Conservation (phyloP, 2,113 vertebrate genomes). For the Ciconia boyciana region DNA sequence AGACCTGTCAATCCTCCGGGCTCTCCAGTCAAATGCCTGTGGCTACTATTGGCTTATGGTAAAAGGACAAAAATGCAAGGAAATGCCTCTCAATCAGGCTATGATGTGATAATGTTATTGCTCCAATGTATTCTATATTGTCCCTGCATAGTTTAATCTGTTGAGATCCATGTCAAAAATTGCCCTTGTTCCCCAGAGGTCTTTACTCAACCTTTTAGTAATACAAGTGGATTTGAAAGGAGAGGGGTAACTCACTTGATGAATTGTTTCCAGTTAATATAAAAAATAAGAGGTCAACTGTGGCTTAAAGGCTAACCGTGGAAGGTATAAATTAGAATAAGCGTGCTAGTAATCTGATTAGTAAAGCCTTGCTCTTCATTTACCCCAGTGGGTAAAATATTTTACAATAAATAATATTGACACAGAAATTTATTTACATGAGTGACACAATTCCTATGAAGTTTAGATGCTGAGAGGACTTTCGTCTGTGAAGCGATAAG, state of each 20-base stretch:
- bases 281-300: constrained; percentile 68
- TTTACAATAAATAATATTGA: constrained; percentile 64
- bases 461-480: constrained; percentile 4
- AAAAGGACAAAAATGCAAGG: constrained; percentile 81
- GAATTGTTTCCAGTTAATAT: constrained; percentile 78
- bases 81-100: constrained; percentile 83
- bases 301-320: constrained; percentile 50
- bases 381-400: constrained; percentile 38
- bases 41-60: constrained; percentile 86
- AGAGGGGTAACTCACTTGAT: constrained; percentile 72
- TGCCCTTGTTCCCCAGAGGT: constrained; percentile 79
- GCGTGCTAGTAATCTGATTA: constrained; percentile 50
- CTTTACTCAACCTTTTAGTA: constrained; percentile 79
- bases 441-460: neutral
- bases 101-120: constrained; percentile 85
- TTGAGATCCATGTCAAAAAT: constrained; percentile 84
- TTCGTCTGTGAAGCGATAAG: neutral
- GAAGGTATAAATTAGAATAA: constrained; percentile 68
- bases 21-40: constrained; percentile 88
- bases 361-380: constrained; percentile 41
- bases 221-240: constrained; percentile 76
- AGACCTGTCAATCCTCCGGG: constrained; percentile 97
- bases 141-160: constrained; percentile 82
- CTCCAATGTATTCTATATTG: constrained; percentile 82
- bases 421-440: constrained; percentile 56